A percentile compares a stretch with the other conserved stretches of the same genome.
phyloP scores from a whole-genome alignment of 2,113 vertebrate genomes.

The Chloropsis cyanopogon region DNA sequence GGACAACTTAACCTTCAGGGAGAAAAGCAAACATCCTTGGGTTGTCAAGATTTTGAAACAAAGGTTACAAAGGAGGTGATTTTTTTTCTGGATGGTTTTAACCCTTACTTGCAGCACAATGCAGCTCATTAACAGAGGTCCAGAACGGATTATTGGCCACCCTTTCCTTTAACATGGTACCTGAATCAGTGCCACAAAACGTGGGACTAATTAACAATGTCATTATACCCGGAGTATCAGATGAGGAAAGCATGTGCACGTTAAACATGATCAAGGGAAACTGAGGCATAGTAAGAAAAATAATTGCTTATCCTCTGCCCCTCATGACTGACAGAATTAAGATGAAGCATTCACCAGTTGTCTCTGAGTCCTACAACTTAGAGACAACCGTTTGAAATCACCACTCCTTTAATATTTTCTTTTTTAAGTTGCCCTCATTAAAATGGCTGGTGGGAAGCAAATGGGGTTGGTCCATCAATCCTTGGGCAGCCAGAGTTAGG shows the following conservation, averaged over 20 bases:
- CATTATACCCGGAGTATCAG: neutral
- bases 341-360: neutral
- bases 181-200: neutral
- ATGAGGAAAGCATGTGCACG: neutral
- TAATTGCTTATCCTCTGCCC: neutral
- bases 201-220: neutral
- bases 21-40: slow-evolving; percentile 67
- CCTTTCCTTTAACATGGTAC: neutral
- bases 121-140: neutral
- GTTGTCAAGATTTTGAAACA: slow-evolving; percentile 52
- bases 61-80: slow-evolving; percentile 38
- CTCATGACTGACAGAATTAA: neutral
- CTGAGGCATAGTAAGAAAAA: neutral
- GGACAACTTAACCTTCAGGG: slow-evolving; percentile 74
- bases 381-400: neutral
- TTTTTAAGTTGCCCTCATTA: neutral
- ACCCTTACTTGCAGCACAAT: slow-evolving; percentile 28
- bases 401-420: neutral
- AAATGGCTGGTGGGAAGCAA: neutral
- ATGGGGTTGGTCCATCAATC: neutral
- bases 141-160: neutral
- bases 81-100: slow-evolving; percentile 35
- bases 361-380: neutral
- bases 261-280: neutral
- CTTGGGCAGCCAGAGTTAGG: neutral